Evolutionary conservation across 2,113 vertebrate genomes (phyloP), one percentile per base, ranked within the genome.

Genomic region (Carassius carassius): DNA sequence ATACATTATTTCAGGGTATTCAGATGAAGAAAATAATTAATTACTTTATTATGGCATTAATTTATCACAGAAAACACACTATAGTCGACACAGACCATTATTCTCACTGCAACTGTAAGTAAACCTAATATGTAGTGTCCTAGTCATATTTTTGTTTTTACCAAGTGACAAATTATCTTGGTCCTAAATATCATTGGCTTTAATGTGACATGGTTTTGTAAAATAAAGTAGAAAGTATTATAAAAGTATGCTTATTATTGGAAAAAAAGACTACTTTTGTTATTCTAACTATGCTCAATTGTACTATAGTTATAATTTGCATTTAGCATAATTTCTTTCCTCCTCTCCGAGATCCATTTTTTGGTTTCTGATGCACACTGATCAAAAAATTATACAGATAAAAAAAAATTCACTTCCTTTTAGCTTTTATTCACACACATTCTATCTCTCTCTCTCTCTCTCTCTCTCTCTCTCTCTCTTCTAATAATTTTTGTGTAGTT

Each of bases 401-500:
- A n/a, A 3, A 4, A 37, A 37, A 3, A 4, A 5, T 37, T 2
- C 16, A 51, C 14, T 3, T 12, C 13, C 0, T 17, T n/a, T 7
- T 23, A 0, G 11, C 29, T 56, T 72, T 62, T 12, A 23, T 74
- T 16, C 3, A 37, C 47, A 1, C 5, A 0, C 13, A 10, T 49
- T 56, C 49, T 11, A 0, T 35, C 47, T 76, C 14, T 25, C 25
- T 35, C 69, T 75, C 9, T 35, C 9, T 51, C 2, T 25, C 32
- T 60, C n/a, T 35, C 47, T 76, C 14, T 25, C 25, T 35, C 69
- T 75, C 9, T 35, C 9, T 51, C 2, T 25, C 32, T 60, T 6
- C 41, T 6, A 56, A 51, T 17, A 11, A 10, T 72, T 37, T 2
- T 37, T 75, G 41, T 92, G 23, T 78, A 98, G 97, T 94, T 97